Percentiles rank a stretch among this genome's conserved stretches.
Evolutionary conservation across 1,140 invertebrate genomes (phyloP).

Genomic region (Plutomurus gul): DNA sequence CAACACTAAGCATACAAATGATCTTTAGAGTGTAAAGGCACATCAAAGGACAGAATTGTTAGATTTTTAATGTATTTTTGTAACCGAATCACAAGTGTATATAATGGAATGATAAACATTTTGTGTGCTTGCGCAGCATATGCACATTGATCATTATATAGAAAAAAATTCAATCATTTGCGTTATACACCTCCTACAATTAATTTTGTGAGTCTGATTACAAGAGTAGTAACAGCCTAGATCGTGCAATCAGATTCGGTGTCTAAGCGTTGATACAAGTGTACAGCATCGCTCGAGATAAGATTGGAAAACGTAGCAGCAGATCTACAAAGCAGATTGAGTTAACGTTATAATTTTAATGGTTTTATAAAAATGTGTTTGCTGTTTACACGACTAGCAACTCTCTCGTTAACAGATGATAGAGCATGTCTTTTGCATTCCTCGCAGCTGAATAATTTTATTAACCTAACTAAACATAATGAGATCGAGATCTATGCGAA

Average conservation of each 20-base stretch:
- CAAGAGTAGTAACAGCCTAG: no score
- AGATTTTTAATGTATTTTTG: no score
- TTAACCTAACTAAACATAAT: not conserved
- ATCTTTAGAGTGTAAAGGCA: not conserved
- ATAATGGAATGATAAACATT: no score
- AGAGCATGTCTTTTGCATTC: not conserved
- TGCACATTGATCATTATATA: no score
- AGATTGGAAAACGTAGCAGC: no score
- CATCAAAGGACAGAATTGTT: not conserved
- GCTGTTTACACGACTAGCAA: not conserved
- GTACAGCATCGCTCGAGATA: no score
- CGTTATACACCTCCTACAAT: not conserved
- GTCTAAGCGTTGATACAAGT: not conserved
- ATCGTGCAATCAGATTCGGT: not conserved
- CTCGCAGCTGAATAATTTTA: not conserved
- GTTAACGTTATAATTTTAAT: constrained; percentile 2
- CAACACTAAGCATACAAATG: not conserved
- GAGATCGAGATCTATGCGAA: no score
- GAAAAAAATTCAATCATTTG: not conserved
- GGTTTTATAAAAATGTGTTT: not conserved
- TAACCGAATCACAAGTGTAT: no score
- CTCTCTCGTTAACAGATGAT: constrained; percentile 16
- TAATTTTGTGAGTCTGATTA: not conserved
- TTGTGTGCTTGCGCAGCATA: no score
- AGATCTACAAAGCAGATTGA: constrained; percentile 4